Base-by-base conservation (phyloP, 2,113 vertebrate species). In the Nothobranchius kuhntae region DNA sequence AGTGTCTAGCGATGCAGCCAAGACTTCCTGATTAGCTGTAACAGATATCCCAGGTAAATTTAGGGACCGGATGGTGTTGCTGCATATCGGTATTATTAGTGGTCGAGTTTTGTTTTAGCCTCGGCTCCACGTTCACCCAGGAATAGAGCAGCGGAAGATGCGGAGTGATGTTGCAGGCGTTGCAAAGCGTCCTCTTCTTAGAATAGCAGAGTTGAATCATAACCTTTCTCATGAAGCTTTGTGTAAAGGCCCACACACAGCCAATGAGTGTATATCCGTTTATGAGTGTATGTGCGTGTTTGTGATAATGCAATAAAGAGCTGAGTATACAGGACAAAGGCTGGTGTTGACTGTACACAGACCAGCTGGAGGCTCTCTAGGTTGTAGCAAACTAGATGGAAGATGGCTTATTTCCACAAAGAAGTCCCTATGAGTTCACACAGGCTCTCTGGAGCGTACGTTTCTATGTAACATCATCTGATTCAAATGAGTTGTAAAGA, bases 281-380 rank as follows among this genome's bases (percentile, higher is more conserved):
- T 74, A 50, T 69, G 61, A 13, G 60, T 45, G 61, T 73, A 72
- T 64, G 70, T 77, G 30, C 4, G 30, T 30, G 30, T 68, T 83
- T 70, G 59, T 62, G 60, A 79, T 89, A 86, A 87, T 77, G 80
- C 81, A 87, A 86, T 89, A 89, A 89, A 83, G 67, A 61, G 52
- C 75, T 66, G 64, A 9, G 85, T 77, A 83, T 91, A 88, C 77
- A 36, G 85, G 78, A 90, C 73, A 48, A 61, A 74, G 69, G 65
- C 84, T 77, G 72, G 77, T 86, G 85, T 84, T 89, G 86, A 86
- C 75, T 71, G 61, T 75, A 62, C 59, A 35, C 86, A 75, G 83
- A 78, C 83, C 87, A 87, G 80, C 89, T 86, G 91, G 78, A 81
- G 82, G 64, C 75, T 73, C 80, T 65, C 68, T 78, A 61, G 66